A percentile compares a stretch with the other conserved stretches of the same genome.
Evolutionary conservation across 2,797 vertebrate species (phyloP).

Genomic region (Danio choprae): DNA sequence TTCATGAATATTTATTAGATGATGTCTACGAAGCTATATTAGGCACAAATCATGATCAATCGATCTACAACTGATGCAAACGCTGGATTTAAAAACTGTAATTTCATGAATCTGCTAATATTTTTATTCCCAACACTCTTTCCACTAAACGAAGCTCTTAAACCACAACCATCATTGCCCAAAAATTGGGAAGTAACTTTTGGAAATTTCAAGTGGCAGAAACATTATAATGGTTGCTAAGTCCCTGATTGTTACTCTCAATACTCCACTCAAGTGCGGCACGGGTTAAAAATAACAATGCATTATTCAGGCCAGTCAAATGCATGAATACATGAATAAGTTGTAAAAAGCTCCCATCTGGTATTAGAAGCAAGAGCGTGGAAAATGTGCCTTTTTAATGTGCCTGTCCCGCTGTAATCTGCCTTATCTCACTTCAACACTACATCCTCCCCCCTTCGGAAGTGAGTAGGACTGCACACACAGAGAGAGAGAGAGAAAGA

Average conservation of each 20-base stretch:
- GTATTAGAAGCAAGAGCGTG: constrained; percentile 44
- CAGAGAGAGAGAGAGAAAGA: constrained; percentile 9
- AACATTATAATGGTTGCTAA: constrained; percentile 10
- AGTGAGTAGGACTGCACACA: constrained; percentile 43
- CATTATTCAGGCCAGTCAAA: constrained; percentile 76
- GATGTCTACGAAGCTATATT: background rate
- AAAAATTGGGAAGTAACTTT: background rate
- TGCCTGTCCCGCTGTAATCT: constrained; percentile 58
- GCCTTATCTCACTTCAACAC: constrained; percentile 63
- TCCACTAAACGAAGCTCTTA: background rate
- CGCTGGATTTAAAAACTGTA: background rate
- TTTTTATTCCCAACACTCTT: background rate
- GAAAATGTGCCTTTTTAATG: constrained; percentile 58
- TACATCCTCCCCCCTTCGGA: constrained; percentile 47
- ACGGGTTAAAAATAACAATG: constrained; percentile 70
- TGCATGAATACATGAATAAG: constrained; percentile 76
- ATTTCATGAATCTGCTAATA: background rate
- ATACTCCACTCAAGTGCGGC: constrained; percentile 8
- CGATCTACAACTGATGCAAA: background rate
- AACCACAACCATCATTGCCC: background rate
- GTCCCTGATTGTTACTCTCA: constrained; percentile 36
- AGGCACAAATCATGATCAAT: background rate
- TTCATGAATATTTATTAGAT: constrained; percentile 1
- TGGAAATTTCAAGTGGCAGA: background rate
- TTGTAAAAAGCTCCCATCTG: constrained; percentile 67